Conservation (phyloP, 30 jellyfish, hydroid and myxozoan species). For the Hydra vulgaris region DNA sequence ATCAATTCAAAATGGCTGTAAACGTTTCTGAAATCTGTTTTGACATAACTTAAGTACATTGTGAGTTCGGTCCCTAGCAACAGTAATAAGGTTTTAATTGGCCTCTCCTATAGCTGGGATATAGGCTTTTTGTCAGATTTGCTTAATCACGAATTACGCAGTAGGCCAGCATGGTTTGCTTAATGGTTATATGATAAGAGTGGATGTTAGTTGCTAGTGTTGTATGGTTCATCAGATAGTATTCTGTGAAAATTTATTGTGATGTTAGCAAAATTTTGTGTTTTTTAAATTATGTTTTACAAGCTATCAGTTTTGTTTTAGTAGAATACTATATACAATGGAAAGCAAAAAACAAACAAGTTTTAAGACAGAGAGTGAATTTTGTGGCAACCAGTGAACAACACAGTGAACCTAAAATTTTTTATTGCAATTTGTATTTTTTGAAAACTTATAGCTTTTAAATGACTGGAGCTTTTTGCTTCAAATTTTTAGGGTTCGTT, state of each 20-base stretch:
- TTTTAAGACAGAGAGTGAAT: neutral
- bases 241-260: neutral
- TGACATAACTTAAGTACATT: neutral
- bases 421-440: neutral
- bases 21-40: neutral
- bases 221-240: neutral
- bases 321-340: neutral
- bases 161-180: neutral
- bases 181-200: neutral
- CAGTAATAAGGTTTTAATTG: neutral
- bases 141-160: neutral
- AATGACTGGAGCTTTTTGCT: neutral
- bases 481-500: neutral
- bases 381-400: neutral
- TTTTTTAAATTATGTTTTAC: neutral
- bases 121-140: neutral
- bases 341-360: neutral
- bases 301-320: neutral
- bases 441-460: neutral
- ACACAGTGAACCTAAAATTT: neutral
- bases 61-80: neutral
- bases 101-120: neutral
- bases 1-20: neutral
- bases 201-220: no score
- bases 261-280: neutral